Base-by-base conservation (phyloP, 1,140 invertebrate species). In the Artemia franciscana region DNA sequence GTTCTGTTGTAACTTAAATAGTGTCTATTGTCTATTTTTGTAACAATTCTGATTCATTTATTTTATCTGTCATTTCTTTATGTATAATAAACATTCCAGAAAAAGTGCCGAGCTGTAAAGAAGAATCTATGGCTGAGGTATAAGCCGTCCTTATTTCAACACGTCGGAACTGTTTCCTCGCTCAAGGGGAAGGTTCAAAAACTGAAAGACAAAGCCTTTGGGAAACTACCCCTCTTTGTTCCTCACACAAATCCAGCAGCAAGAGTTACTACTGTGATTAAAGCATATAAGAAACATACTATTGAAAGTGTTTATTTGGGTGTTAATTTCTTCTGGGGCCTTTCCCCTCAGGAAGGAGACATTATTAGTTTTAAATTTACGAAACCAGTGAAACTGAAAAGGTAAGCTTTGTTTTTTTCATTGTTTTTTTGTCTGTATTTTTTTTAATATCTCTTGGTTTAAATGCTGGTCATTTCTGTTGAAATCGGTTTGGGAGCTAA, bases 181-280 rank as follows among this genome's bases (percentile, higher is more conserved):
- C 76, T 98, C 0, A 91, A 87, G 73, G 93, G 93, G 64, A 98
- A 98, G 80, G 86, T 95, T 59, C 93, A 97, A 71, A 94, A 92
- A 74, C 75, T 97, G 0, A 93, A 94, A 80, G 90, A 96, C 72
- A 86, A 86, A 70, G 85, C 91, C 69, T 96, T 91, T 76, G 89
- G 90, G 7, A 91, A 91, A 72, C 78, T 90, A 25, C 81, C 83
- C 15, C 75, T 89, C 9, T 90, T 82, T 72, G 84, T 83, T 69
- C 81, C 86, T 0, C 86, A 91, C 67, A 73, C 77, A 65, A 71
- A 74, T 64, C 82, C 85, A 9, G 78, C 86, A 4, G 86, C 88
- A 0, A 73, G 74, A 58, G 78, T 91, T 0, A 78, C 79, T 24
- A 84, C 86, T 15, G 81, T 80, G 62, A 85, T 97, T 58, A 85